Percentiles rank a stretch among this genome's conserved stretches.
Evolutionary conservation across 2,797 vertebrate genomes (phyloP).

Genomic region (Lithobates sylvaticus): DNA sequence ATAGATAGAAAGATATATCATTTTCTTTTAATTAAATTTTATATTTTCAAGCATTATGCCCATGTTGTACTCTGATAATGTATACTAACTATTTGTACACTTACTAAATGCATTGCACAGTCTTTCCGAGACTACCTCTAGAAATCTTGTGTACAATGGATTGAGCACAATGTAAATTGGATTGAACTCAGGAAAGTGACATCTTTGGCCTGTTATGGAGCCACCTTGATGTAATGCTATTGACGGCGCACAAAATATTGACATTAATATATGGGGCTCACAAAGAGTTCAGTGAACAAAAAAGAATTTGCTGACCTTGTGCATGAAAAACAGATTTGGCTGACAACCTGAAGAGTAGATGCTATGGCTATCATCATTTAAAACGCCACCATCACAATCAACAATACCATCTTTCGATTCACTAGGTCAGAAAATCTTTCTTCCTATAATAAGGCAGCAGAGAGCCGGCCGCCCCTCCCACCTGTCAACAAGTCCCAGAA

Average conservation of each 20-base stretch:
- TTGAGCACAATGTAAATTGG: neutral
- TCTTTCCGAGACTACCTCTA: too few relatives aligned
- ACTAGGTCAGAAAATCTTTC: constrained; percentile 61
- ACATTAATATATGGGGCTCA: constrained; percentile 12
- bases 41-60: too few relatives aligned
- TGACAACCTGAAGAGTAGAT: constrained; percentile 38
- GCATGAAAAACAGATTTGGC: constrained; percentile 42
- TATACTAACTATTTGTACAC: too few relatives aligned
- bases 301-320: constrained; percentile 56
- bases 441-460: constrained; percentile 52
- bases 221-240: constrained; percentile 12
- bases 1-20: too few relatives aligned
- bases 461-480: constrained; percentile 34
- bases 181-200: neutral
- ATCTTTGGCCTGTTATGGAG: constrained; percentile 6
- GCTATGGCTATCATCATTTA: constrained; percentile 53
- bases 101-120: too few relatives aligned
- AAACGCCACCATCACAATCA: constrained; percentile 46
- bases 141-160: too few relatives aligned
- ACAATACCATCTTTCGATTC: constrained; percentile 45
- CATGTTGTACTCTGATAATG: too few relatives aligned
- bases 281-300: constrained; percentile 46
- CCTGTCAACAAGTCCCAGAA: constrained; percentile 40
- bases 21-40: too few relatives aligned
- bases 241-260: neutral